Percentiles rank a stretch among this genome's conserved stretches.
Conservation (phyloP, 2,113 vertebrate genomes). For the Petromus typicus region DNA sequence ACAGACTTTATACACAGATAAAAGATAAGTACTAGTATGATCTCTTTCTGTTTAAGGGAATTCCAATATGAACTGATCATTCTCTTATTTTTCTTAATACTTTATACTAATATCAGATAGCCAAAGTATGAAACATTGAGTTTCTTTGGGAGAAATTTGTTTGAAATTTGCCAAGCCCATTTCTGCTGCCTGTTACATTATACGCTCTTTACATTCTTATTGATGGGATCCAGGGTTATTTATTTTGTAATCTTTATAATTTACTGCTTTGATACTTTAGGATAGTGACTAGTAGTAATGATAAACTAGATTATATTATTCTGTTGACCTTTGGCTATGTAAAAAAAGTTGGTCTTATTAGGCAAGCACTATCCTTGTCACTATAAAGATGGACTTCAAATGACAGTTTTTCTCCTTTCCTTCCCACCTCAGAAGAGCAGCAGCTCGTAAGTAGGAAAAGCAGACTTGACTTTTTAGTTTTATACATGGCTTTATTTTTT, state of each 20-base stretch:
- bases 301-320: neutral
- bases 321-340: neutral
- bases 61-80: neutral
- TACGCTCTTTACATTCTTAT: conserved; percentile 14
- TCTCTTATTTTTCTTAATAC: conserved; percentile 3
- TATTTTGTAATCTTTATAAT: neutral
- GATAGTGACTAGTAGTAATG: neutral
- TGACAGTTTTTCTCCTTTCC: neutral
- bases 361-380: neutral
- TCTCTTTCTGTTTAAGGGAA: neutral
- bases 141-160: conserved; percentile 17
- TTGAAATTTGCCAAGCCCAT: conserved; percentile 39
- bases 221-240: neutral
- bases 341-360: neutral
- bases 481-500: neutral
- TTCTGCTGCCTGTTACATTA: neutral
- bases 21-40: neutral
- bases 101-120: neutral
- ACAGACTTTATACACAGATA: neutral
- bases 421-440: neutral
- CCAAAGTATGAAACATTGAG: neutral
- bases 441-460: neutral
- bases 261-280: conserved; percentile 12
- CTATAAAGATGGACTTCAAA: neutral
- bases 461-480: conserved; percentile 26